Conservation (phyloP, 2,888 invertebrate genomes). For the Flabesymbios commensalis region DNA sequence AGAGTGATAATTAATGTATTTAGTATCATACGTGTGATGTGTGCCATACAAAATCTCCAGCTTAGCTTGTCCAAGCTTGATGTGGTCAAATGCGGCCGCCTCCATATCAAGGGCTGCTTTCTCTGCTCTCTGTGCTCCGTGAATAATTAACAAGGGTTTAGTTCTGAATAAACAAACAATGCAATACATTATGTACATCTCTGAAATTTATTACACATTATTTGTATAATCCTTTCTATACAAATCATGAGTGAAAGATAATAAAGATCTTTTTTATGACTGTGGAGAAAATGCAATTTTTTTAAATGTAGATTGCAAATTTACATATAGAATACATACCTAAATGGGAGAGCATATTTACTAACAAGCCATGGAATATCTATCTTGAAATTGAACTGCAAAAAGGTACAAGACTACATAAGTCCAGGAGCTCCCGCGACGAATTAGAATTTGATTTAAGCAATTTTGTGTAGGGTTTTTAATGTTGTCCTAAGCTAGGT, state of each 20-base stretch:
- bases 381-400: constrained; percentile 90
- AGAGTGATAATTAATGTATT: too few species aligned
- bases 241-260: too few species aligned
- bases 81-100: constrained; percentile 47
- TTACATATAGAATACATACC: constrained; percentile 63
- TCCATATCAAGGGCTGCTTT: constrained; percentile 67
- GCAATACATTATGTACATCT: too few species aligned
- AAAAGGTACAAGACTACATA: constrained; percentile 9
- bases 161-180: constrained; percentile 43
- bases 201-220: too few species aligned
- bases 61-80: constrained; percentile 57
- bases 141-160: constrained; percentile 71
- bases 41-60: constrained; percentile 81
- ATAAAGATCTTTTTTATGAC: too few species aligned
- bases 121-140: constrained; percentile 70
- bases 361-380: constrained; percentile 86
- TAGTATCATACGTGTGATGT: constrained; percentile 87
- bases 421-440: too few species aligned
- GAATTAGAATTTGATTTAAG: too few species aligned
- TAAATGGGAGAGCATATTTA: constrained; percentile 76
- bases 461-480: too few species aligned
- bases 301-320: too few species aligned
- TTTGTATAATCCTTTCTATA: too few species aligned
- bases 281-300: too few species aligned
- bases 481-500: too few species aligned